Conservation (phyloP, 2,113 vertebrate genomes). For the Cryptomyrus ogoouensis region DNA sequence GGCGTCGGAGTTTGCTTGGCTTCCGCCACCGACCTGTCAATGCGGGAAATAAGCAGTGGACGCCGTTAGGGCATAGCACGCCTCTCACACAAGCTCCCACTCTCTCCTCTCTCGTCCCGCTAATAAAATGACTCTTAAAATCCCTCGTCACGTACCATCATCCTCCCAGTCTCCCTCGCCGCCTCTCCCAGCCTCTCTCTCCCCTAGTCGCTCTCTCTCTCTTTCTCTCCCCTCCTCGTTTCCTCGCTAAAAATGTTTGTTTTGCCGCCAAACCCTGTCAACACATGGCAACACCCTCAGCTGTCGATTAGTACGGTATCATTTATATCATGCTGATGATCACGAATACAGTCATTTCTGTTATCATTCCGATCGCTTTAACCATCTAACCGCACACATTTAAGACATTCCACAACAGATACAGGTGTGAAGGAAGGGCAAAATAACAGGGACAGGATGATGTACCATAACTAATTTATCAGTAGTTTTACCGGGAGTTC, state of each 20-base stretch:
- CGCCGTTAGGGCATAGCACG: neutral
- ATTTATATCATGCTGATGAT: neutral
- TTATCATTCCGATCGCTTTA: neutral
- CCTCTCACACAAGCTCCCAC: neutral
- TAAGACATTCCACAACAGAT: neutral
- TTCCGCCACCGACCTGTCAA: neutral
- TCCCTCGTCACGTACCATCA: constrained; percentile 24
- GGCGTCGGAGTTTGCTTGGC: neutral
- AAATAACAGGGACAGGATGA: neutral
- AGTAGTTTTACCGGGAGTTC: neutral
- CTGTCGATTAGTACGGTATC: neutral
- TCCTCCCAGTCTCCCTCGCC: constrained; percentile 14
- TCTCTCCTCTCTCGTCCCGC: constrained; percentile 18
- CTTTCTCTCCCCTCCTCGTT: neutral
- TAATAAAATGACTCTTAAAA: constrained; percentile 28
- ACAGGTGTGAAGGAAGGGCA: neutral
- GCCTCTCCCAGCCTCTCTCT: neutral
- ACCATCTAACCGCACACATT: neutral
- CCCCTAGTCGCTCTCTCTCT: neutral
- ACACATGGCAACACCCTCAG: neutral
- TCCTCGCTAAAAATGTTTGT: neutral
- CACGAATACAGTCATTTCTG: neutral
- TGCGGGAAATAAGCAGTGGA: neutral
- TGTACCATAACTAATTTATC: neutral
- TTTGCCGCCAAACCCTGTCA: neutral